Conservation (phyloP, 1,140 invertebrate species). For the Plectus sambesii region DNA sequence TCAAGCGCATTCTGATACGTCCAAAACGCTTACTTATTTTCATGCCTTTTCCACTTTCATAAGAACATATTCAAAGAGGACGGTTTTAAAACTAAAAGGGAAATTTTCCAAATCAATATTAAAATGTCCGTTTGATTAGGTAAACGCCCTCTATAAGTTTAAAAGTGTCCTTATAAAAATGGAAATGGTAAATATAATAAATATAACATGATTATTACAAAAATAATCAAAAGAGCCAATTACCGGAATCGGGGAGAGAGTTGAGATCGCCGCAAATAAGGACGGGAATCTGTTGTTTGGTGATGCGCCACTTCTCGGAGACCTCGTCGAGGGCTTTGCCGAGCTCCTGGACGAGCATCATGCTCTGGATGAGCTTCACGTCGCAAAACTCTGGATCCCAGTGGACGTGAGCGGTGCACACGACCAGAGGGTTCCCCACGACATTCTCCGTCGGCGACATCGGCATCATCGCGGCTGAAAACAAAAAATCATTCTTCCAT, state of each 20-base stretch:
- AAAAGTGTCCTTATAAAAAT: too few species aligned
- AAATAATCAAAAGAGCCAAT: too few species aligned
- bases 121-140: too few species aligned
- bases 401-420: constrained; percentile 96
- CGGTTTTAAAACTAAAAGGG: too few species aligned
- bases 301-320: constrained; percentile 42
- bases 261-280: constrained; percentile 97
- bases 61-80: too few species aligned
- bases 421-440: constrained; percentile 68
- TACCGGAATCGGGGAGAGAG: constrained; percentile 89
- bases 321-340: constrained; percentile 41
- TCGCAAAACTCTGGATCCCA: constrained; percentile 99
- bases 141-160: too few species aligned
- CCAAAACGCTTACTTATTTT: too few species aligned
- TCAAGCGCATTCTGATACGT: too few species aligned
- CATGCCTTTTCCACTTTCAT: too few species aligned
- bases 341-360: constrained; percentile 92
- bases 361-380: constrained; percentile 98
- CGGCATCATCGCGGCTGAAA: constrained; percentile 49
- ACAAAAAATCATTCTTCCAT: constrained; percentile 45
- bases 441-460: constrained; percentile 19
- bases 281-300: constrained; percentile 67
- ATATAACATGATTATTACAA: too few species aligned
- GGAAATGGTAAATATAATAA: too few species aligned
- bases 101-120: too few species aligned